phyloP scores from a whole-genome alignment of 1,140 invertebrate genomes.

The Cepaea nemoralis region DNA sequence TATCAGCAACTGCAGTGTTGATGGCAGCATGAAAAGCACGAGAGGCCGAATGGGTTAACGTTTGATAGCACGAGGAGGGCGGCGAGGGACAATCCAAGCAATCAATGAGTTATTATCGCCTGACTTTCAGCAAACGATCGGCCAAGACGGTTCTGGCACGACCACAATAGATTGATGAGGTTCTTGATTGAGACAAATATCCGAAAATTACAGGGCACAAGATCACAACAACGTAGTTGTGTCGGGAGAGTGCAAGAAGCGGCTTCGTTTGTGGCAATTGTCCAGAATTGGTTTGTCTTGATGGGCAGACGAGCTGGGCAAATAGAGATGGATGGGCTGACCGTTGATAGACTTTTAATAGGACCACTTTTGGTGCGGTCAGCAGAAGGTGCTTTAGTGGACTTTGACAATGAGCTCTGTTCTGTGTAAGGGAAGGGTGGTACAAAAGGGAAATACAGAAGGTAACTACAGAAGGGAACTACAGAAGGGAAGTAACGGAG shows the following conservation, averaged over 20 bases:
- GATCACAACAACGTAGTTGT: not conserved
- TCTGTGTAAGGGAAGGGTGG: too few species aligned
- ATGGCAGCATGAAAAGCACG: not conserved
- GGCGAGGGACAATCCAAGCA: not conserved
- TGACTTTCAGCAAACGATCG: not conserved
- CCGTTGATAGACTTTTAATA: not conserved
- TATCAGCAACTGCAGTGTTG: not conserved
- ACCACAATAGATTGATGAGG: not conserved
- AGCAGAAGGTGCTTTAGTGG: not conserved
- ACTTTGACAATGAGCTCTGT: not conserved
- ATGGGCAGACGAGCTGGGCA: not conserved
- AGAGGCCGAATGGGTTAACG: not conserved
- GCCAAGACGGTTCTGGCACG: not conserved
- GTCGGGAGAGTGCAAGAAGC: not conserved
- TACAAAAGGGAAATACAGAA: too few species aligned
- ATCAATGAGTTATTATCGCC: constrained; percentile 26
- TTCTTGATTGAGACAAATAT: constrained; percentile 30
- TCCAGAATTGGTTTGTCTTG: constrained; percentile 27
- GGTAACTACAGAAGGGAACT: too few species aligned
- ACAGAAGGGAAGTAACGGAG: too few species aligned
- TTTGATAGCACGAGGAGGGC: not conserved
- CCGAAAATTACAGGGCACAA: constrained; percentile 20
- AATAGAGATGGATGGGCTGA: constrained; percentile 20
- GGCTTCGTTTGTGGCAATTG: constrained; percentile 20
- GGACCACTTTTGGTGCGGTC: not conserved